These are phyloP conservation scores for Dolichallabes microphthalmus DNA, from an alignment of 2,113 vertebrate species.

Conservation along the genomic window DNA sequence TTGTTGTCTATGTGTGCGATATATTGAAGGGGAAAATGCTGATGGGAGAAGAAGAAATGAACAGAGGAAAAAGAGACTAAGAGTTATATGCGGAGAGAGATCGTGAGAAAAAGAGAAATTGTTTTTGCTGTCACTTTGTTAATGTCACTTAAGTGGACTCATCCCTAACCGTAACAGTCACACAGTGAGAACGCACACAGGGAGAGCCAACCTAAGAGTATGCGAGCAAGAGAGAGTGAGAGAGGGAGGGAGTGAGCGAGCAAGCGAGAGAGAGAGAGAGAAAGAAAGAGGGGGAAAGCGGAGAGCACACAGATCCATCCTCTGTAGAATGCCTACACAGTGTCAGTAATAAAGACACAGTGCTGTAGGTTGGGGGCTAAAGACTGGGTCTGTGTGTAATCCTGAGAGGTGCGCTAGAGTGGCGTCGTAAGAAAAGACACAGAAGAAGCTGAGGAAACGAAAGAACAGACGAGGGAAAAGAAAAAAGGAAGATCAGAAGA, in stretches of 20 bases:
- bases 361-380: conserved; percentile 44
- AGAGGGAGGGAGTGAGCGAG: not conserved
- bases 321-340: conserved; percentile 55
- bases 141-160: conserved; percentile 34
- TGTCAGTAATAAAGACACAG: conserved; percentile 53
- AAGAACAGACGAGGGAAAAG: not conserved
- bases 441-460: conserved; percentile 28
- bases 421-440: conserved; percentile 28
- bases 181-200: conserved; percentile 8
- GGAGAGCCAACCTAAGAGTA: not conserved
- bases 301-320: conserved; percentile 47
- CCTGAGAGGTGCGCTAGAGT: conserved; percentile 26
- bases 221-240: not conserved
- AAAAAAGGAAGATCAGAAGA: conserved; percentile 19
- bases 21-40: conserved; percentile 1
- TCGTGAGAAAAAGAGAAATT: conserved; percentile 38
- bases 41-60: not conserved
- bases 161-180: conserved; percentile 44
- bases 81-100: not conserved
- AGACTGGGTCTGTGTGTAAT: conserved; percentile 36
- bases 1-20: conserved; percentile 24
- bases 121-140: conserved; percentile 47
- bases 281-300: conserved; percentile 41
- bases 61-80: too few relatives aligned
- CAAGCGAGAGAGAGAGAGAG: conserved; percentile 19